Evolutionary conservation across 1,140 invertebrate genomes (phyloP), one percentile per base, ranked within the genome.

Genomic region (Drosophila ficusphila): DNA sequence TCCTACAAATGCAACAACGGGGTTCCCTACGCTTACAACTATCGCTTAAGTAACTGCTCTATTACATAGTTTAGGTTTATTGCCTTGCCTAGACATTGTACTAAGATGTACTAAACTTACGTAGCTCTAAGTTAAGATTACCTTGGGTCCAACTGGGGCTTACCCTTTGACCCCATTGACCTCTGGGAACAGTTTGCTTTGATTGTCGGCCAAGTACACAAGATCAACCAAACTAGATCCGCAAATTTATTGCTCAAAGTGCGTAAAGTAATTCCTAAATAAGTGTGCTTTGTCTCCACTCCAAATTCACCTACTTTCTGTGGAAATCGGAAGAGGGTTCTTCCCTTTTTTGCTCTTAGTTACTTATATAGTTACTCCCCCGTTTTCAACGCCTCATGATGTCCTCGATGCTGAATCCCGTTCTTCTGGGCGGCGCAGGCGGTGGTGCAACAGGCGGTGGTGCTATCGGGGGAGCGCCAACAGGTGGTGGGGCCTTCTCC

Each of bases 331-430:
- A 23, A 23, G 7, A 8, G 33, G 46, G 54, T 33, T 14, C 34
- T 44, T 44, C 46, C n/a, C n/a, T n/a, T n/a, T n/a, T n/a, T n/a
- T n/a, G n/a, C n/a, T n/a, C n/a, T n/a, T n/a, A n/a, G n/a, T n/a
- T n/a, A n/a, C n/a, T n/a, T n/a, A n/a, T n/a, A n/a, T n/a, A n/a
- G n/a, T n/a, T n/a, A n/a, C n/a, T n/a, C n/a, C n/a, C n/a, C n/a
- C 33, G 1, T 9, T 16, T 11, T 79, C 31, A 95, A 89, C 94
- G 94, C 79, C 94, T 92, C 95, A 95, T 95, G 51, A 95, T 95
- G 71, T 95, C 95, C 88, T 95, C 95, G 91, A 95, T 95, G 86
- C 94, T 95, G 89, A 95, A 95, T 23, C 95, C 95, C 86, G 92
- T 95, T 92, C 92, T 94, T 92, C 89, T 93, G 77, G 69, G 93